Conservation (phyloP, 2,113 vertebrate genomes). For the Aspidoscelis tigris region DNA sequence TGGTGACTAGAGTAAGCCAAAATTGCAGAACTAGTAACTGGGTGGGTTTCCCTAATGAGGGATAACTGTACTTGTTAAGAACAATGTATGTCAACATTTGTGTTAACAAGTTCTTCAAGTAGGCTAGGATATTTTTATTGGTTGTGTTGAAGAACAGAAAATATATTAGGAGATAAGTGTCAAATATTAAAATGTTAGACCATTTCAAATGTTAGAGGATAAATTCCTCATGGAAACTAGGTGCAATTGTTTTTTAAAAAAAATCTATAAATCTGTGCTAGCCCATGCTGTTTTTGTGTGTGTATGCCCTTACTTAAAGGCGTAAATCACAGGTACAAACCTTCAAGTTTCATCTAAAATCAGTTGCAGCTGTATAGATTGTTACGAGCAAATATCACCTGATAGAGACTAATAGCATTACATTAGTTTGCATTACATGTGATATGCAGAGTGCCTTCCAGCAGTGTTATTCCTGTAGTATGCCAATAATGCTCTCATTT, state of each 20-base stretch:
- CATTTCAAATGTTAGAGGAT: not conserved
- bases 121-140: not conserved
- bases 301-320: conserved; percentile 5
- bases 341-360: conserved; percentile 50
- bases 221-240: conserved; percentile 2
- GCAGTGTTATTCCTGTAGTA: not conserved
- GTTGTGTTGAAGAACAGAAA: not conserved
- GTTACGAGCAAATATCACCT: conserved; percentile 27
- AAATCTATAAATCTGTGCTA: conserved; percentile 1
- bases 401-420: conserved; percentile 43
- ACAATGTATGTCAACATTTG: no score
- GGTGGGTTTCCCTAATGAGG: no score
- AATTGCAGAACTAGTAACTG: no score
- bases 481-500: conserved; percentile 26
- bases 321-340: conserved; percentile 25
- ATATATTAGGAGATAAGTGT: not conserved
- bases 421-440: conserved; percentile 42
- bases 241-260: not conserved
- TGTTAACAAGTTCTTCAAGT: not conserved
- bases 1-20: no score
- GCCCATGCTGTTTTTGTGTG: no score
- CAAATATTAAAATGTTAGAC: conserved; percentile 15
- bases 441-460: conserved; percentile 24
- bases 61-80: no score
- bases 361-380: conserved; percentile 44